Base-by-base conservation (phyloP, 2,888 invertebrate species). In the Apomyelois bistriatella region DNA sequence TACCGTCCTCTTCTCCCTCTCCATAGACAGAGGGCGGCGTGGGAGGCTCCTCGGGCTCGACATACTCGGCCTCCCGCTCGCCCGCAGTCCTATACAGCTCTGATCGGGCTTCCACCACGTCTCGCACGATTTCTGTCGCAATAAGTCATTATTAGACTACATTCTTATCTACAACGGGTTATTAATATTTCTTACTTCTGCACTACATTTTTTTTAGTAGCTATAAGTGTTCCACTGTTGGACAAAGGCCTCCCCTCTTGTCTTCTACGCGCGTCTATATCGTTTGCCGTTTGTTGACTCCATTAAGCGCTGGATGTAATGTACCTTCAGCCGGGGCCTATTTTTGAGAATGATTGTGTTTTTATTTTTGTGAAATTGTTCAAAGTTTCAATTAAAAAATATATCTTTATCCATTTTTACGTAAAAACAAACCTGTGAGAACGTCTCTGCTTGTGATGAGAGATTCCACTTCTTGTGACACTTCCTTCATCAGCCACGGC, bases 401-500 rank as follows among this genome's bases (percentile, higher is more conserved):
- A n/a, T n/a, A n/a, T n/a, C 1, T 32, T 6, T 9, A 32, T 4
- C 3, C 5, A 7, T 32, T 32, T 6, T 15, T 15, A 38, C 4
- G 12, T 16, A 16, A 16, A n/a, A 6, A 46, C 32, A 13, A 53
- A 93, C 95, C 95, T 65, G 95, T 94, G 50, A 98, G 91, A 56
- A 97, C 92, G 76, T 96, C 95, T 56, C 95, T 92, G 61, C 96
- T 96, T 68, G 95, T 94, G 61, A 96, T 93, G 82, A 96, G 93
- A 57, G 94, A 94, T 67, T 95, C 94, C 70, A 98, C 92, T 85
- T 97, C 96, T 57, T 92, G 91, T 48, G 95, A 93, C 47, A 97
- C 97, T 80, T 96, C 95, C 51, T 92, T 92, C 86, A 95, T 94
- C 62, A 98, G 86, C 97, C 97, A 97, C 49, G 97, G 96, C 92